phyloP scores from a whole-genome alignment of 2,113 vertebrate genomes.

The Epinephelus cyanopodus region DNA sequence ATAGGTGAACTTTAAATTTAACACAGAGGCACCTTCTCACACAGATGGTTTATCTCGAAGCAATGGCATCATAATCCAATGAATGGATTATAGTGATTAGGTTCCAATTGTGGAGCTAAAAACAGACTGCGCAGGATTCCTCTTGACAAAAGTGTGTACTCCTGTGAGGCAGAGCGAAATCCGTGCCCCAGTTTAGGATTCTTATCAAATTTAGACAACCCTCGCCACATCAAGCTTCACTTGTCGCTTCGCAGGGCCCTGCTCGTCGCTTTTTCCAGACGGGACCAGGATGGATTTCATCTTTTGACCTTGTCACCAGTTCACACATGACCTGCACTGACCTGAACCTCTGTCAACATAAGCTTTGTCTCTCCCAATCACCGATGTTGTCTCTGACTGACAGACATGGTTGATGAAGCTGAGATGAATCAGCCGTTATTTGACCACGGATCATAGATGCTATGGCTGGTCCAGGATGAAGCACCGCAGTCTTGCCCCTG shows the following conservation, averaged over 20 bases:
- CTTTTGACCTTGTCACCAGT: slow-evolving; percentile 54
- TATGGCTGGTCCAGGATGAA: slow-evolving; percentile 25
- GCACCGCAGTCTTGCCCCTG: slow-evolving; percentile 43
- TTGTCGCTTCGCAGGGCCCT: slow-evolving; percentile 21
- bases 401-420: slow-evolving; percentile 1
- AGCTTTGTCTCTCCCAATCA: slow-evolving; percentile 24
- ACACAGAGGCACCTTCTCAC: slow-evolving; percentile 56
- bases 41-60: slow-evolving; percentile 68
- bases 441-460: slow-evolving; percentile 41
- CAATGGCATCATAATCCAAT: slow-evolving; percentile 69
- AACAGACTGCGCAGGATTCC: slow-evolving; percentile 69
- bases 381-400: slow-evolving; percentile 45
- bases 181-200: slow-evolving; percentile 66
- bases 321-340: slow-evolving; percentile 54
- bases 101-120: slow-evolving; percentile 76
- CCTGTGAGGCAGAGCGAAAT: slow-evolving; percentile 62
- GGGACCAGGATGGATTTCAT: slow-evolving; percentile 25
- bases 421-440: slow-evolving; percentile 41
- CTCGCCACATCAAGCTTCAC: slow-evolving; percentile 36
- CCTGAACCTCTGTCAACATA: slow-evolving; percentile 48
- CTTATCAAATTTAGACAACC: slow-evolving; percentile 58
- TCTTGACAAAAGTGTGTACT: slow-evolving; percentile 69
- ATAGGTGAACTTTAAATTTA: slow-evolving; percentile 61
- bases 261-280: slow-evolving; percentile 3
- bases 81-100: slow-evolving; percentile 77